Evolutionary conservation across 2,113 vertebrate species (phyloP), one percentile per base, ranked within the genome.

Genomic region (Callipepla californica): DNA sequence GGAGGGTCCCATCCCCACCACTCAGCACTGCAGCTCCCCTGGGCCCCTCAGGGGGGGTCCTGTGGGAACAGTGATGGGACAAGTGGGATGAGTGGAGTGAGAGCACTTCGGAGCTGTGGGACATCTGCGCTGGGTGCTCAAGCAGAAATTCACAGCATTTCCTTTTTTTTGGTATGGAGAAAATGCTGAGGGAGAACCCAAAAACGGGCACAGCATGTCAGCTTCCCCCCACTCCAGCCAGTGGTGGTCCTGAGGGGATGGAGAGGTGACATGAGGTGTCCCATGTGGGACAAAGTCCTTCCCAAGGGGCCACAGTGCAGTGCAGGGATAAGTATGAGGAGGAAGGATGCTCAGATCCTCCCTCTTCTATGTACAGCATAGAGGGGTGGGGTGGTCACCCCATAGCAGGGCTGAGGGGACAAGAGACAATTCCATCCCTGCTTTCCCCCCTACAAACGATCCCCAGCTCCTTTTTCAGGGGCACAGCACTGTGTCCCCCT

Each of bases 321-420:
- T 0, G 3, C 5, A 8, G 73, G n/a, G 61, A 48, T 13, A 26
- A 74, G 67, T 10, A 0, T 0, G 15, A 57, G 36, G 32, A 59
- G 25, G 59, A 80, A 83, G 76, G 85, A 83, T 83, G 61, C 86
- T 70, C 10, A 1, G 80, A 59, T 3, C 26, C 18, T 12, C 40
- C 1, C 67, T 50, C 6, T n/a, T 44, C 55, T 18, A 5, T 20
- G 10, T 1, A 0, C 14, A 40, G 48, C 8, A 3, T 1, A 4
- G 21, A 14, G 5, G 2, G 36, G 36, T 21, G 80, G 69, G 32
- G 18, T 36, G 51, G 32, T 68, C 51, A 45, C 40, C 45, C 57
- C 65, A 15, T 38, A 47, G 57, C 44, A 57, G 8, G 47, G 28
- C 42, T 75, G 69, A 76, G 58, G 26, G 20, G 72, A 65, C 4